Evolutionary conservation across 2,888 invertebrate genomes (phyloP).

Genomic region (Zhuqinia jingwanae): DNA sequence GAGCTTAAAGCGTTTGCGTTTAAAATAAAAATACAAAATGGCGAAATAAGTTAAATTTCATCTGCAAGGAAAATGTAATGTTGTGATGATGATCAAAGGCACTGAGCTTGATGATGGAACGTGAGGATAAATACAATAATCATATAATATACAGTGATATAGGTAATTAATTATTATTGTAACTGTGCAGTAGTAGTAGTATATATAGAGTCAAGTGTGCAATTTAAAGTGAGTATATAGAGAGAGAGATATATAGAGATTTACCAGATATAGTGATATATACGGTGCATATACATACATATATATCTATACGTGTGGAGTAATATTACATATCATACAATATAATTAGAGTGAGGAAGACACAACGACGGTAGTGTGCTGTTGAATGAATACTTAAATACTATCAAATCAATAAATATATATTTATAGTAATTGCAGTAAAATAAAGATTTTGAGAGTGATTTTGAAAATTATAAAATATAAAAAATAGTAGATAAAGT

Average conservation of each 20-base stretch:
- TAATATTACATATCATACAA: background rate
- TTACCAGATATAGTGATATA: background rate
- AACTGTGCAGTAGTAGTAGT: background rate
- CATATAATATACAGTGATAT: no score
- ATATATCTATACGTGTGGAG: no score
- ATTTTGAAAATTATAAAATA: background rate
- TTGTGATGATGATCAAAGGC: no score
- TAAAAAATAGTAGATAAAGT: constrained; percentile 23
- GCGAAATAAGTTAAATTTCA: no score
- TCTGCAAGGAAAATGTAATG: no score
- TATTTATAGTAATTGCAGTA: no score
- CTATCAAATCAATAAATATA: background rate
- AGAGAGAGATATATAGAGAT: background rate
- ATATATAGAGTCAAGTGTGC: background rate
- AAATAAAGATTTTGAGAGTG: background rate
- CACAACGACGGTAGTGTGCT: constrained; percentile 1
- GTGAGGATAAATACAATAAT: no score
- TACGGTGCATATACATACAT: constrained; percentile 3
- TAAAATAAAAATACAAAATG: no score
- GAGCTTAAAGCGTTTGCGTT: no score
- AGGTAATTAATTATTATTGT: no score
- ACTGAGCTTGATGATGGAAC: no score
- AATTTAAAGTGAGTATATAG: constrained; percentile 4
- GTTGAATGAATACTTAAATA: no score
- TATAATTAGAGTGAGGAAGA: constrained; percentile 5